A percentile compares a stretch with the other conserved stretches of the same genome.
These are phyloP conservation scores for Hypsibius dujardini DNA, from an alignment of 1,140 invertebrate species.

Conservation along the genomic window DNA sequence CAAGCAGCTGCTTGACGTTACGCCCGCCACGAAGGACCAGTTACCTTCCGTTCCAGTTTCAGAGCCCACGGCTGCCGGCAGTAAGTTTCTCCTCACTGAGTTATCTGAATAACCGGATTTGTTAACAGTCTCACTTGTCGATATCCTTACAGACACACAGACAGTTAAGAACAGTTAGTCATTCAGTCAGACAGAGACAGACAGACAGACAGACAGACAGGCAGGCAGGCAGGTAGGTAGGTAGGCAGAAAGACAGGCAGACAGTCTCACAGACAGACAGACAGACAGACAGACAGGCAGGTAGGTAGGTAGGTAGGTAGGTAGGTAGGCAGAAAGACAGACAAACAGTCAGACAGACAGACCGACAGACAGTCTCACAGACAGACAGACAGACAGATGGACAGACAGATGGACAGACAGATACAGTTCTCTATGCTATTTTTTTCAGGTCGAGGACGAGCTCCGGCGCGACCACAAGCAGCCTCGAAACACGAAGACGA, in stretches of 20 bases:
- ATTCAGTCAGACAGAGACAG: not conserved
- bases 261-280: too few species aligned
- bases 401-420: too few species aligned
- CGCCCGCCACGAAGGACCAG: conserved; percentile 29
- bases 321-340: too few species aligned
- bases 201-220: too few species aligned
- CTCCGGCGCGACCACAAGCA: conserved; percentile 29
- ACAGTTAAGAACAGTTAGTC: conserved; percentile 14
- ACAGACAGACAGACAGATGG: too few species aligned
- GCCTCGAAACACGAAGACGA: conserved; percentile 50
- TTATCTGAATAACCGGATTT: conserved; percentile 7
- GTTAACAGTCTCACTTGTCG: not conserved
- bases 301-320: too few species aligned
- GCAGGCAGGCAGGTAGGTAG: too few species aligned
- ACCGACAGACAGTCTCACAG: too few species aligned
- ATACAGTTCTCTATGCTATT: conserved; percentile 23
- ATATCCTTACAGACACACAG: conserved; percentile 13
- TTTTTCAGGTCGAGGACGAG: conserved; percentile 20
- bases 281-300: too few species aligned
- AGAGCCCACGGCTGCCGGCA: conserved; percentile 27
- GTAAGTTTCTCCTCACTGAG: conserved; percentile 20
- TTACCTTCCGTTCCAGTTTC: conserved; percentile 33
- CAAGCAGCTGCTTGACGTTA: conserved; percentile 40
- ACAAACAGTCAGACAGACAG: too few species aligned
- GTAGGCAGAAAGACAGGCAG: too few species aligned